Base-by-base conservation (phyloP, 1,140 invertebrate species). In the Zaprionus gabonicus region DNA sequence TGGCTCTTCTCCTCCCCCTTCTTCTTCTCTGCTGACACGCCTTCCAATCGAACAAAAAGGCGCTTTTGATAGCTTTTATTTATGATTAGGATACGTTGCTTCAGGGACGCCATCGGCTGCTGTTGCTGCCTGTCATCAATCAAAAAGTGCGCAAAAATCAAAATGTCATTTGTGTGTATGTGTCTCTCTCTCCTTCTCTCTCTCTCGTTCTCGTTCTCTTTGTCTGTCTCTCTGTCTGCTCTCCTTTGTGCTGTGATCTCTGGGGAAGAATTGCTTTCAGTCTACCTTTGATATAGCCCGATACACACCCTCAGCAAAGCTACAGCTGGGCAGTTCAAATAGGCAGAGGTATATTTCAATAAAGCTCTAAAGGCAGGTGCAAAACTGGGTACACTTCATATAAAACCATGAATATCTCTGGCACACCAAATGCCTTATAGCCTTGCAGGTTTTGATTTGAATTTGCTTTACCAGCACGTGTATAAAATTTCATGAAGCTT, bases 111-210 rank as follows among this genome's bases (percentile, higher is more conserved):
- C 53, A 44, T 3, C 31, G 15, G 70, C 63, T 41, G 62, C 68
- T 67, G 63, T 55, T 38, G 2, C 53, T 83, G 75, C 72, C 72
- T 80, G 85, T 84, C 85, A 90, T 90, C 85, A 90, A 90, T 90
- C 85, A 90, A 90, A 88, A 90, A 81, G 81, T 90, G 85, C 81
- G 85, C 85, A 79, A 90, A 70, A 88, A 88, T 88, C 85, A 90
- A 90, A 90, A 90, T 80, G 76, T 73, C 79, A 90, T 79, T 66
- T 71, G 46, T 38, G n/a, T 44, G 73, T 46, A 27, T 69, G n/a
- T 20, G 31, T 5, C 15, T 49, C 58, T 51, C 63, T 27, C 60
- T 62, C n/a, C n/a, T n/a, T n/a, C n/a, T n/a, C 41, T 38, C 63
- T 17, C 6, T 3, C 9, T 31, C 31, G 0, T 3, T 31, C 31